A percentile compares a stretch with the other conserved stretches of the same genome.
These are phyloP conservation scores for Coregonus ussuriensis DNA, from an alignment of 2,797 vertebrate genomes.

Conservation along the genomic window DNA sequence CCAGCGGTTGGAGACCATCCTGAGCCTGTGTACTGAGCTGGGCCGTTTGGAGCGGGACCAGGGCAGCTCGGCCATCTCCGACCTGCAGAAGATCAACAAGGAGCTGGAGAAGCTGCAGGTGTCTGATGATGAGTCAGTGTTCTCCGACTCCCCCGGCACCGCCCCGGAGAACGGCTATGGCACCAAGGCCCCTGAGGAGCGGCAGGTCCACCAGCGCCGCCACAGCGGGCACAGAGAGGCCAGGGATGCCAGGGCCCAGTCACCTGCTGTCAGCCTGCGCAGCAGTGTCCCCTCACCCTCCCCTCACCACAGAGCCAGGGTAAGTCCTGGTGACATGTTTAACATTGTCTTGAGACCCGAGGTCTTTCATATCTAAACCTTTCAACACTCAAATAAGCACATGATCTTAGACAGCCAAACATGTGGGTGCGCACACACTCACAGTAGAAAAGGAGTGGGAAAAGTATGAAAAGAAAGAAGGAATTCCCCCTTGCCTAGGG, in stretches of 20 bases:
- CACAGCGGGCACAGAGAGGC: constrained; percentile 64
- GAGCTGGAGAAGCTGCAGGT: constrained; percentile 93
- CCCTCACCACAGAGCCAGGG: constrained; percentile 69
- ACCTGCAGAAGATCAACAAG: constrained; percentile 94
- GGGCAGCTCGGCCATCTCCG: constrained; percentile 76
- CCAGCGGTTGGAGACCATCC: constrained; percentile 92
- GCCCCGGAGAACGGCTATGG: constrained; percentile 66
- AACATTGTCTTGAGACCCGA: not conserved
- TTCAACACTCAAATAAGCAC: not conserved
- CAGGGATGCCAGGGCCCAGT: constrained; percentile 74
- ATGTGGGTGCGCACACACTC: not conserved
- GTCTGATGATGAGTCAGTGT: constrained; percentile 87
- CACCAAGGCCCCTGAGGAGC: constrained; percentile 68
- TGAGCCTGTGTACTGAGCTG: constrained; percentile 87
- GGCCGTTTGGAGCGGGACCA: constrained; percentile 75
- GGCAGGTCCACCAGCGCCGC: constrained; percentile 55
- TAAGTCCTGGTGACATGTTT: constrained; percentile 45
- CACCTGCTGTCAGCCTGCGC: constrained; percentile 65
- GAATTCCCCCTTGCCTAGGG: not conserved
- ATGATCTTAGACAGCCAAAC: not conserved
- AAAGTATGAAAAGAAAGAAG: not conserved
- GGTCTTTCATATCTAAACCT: not conserved
- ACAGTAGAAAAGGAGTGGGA: not conserved
- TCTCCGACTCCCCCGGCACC: constrained; percentile 79
- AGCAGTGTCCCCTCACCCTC: constrained; percentile 66